Evolutionary conservation across 1,140 invertebrate species (phyloP), one percentile per base, ranked within the genome.

Genomic region (Leptonema lineaticorne): DNA sequence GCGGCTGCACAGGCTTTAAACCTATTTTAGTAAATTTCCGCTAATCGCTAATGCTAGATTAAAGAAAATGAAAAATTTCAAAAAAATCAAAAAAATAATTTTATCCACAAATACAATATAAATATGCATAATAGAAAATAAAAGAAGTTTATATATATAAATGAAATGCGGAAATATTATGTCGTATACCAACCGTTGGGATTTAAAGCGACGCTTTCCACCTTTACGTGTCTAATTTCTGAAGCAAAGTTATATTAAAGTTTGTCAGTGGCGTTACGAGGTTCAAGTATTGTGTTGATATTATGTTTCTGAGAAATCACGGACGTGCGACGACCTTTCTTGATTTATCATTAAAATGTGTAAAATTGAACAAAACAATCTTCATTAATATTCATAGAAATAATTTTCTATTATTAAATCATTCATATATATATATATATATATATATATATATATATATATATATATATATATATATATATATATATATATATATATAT

Each of bases 201-300:
- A 48, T 56, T 70, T 62, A 41, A 30, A 70, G 66, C 66, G 60
- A 48, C 71, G 71, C 71, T 65, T 73, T n/a, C n/a, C 71, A 73
- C 71, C 71, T 73, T 73, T 73, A 73, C 71, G 71, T 73, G 71
- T 73, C 71, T 73, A 69, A 73, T 73, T 73, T 73, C 71, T 69
- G 70, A 73, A 73, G 68, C 71, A 68, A 73, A 73, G 71, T 73
- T 73, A 68, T 70, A 73, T 73, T 73, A 73, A 73, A 73, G 71
- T 73, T 73, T 70, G 68, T 65, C 68, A 73, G 65, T 70, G 71
- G 65, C 71, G 71, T 73, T 68, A 68, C 71, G 62, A 26, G 63
- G 63, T 41, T 30, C 29, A 8, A 41, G 18, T 6, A 64, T 50
- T 64, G 45, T 64, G 41, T n/a, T 33, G 48, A 63, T 63, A 72